These are phyloP conservation scores for Rostratula benghalensis DNA, from an alignment of 2,113 vertebrate species.

Conservation along the genomic window DNA sequence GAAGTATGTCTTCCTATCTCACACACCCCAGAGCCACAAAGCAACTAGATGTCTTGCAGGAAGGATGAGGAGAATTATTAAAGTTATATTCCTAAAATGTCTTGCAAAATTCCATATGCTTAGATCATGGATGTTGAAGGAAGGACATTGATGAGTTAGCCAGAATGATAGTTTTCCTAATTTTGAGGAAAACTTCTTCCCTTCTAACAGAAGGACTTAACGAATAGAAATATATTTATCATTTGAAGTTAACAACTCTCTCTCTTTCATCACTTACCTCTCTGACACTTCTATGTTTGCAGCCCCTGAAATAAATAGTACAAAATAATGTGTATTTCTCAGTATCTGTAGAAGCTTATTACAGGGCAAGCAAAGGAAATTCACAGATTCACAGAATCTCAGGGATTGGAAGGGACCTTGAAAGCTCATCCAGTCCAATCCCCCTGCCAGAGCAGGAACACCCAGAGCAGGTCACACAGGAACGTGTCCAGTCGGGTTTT, in stretches of 20 bases:
- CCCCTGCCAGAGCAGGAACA: too few species aligned
- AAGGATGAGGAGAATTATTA: neutral
- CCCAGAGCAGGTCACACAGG: too few species aligned
- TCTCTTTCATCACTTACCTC: neutral
- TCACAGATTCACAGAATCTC: too few species aligned
- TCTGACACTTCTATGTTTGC: neutral
- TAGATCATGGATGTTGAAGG: conserved; percentile 23
- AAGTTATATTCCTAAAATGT: neutral
- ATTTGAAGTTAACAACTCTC: neutral
- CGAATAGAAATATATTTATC: neutral
- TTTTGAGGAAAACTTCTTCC: neutral
- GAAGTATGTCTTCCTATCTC: neutral
- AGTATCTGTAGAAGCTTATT: neutral
- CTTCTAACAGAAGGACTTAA: neutral
- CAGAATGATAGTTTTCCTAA: neutral
- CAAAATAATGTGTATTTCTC: neutral
- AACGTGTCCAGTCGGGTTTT: too few species aligned
- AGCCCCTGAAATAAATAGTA: neutral
- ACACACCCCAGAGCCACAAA: neutral
- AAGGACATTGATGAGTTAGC: neutral
- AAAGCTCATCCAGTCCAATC: too few species aligned
- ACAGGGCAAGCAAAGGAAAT: neutral
- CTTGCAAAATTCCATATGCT: neutral
- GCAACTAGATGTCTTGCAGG: neutral
- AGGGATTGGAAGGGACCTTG: too few species aligned